Base-by-base conservation (phyloP, 2,888 invertebrate species). In the Quadroppia sp. region DNA sequence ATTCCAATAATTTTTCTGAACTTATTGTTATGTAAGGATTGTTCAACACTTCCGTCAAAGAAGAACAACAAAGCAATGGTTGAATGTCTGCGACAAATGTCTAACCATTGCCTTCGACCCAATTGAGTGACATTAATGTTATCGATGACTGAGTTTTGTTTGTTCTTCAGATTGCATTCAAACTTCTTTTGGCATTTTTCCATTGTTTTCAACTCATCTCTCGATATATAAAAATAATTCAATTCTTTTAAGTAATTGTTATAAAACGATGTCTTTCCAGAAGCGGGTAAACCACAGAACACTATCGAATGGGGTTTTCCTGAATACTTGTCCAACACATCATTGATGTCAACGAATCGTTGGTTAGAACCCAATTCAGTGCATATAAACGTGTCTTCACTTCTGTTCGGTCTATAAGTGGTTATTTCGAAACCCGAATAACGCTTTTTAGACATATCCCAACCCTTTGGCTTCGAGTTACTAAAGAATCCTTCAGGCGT, bases 401-500 rank as follows among this genome's bases (percentile, higher is more conserved):
- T 40, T 23, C 40, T 45, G 0, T 13, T 11, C 13, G 69, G 59
- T 0, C n/a, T 30, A 13, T 42, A 67, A 36, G 69, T 67, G 11
- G 40, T n/a, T 1, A 32, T 42, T n/a, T 7, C 11, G 7, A 61
- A 17, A 36, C 42, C 67, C 2, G 50, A 17, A 71, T 71, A 50
- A 61, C 2, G 2, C 2, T 30, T 71, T 20, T 69, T 32, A 13
- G n/a, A 45, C 40, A 67, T 25, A 23, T 53, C 36, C 23, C 28
- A 53, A 17, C 17, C 17, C 17, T 67, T 71, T 11, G 59, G 50
- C 20, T 56, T 72, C 1, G 40, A 17, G 23, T 73, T 59, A 69
- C 23, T 53, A n/a, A 71, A 42, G 64, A 76, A 76, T 15, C 61
- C 23, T 32, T 76, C 75, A 17, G 75, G 75, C 30, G 74, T 59